A percentile compares a stretch with the other conserved stretches of the same genome.
These are phyloP conservation scores for Linhomoeus sp. DNA, from an alignment of 2,888 invertebrate species.

Conservation along the genomic window DNA sequence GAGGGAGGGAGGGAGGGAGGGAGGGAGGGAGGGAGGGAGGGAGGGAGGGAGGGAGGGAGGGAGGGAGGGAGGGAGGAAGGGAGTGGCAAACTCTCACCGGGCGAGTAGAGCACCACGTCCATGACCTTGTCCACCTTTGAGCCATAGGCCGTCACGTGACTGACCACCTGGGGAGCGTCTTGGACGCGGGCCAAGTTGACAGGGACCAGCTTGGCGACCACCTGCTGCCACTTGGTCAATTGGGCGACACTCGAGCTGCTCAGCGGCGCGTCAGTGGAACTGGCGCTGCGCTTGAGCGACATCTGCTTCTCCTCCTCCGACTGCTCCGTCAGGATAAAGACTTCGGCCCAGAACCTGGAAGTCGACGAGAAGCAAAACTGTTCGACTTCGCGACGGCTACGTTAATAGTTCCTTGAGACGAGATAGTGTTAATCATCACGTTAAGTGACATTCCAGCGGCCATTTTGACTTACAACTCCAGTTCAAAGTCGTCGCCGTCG, in stretches of 20 bases:
- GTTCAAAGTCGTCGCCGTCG: too few relatives aligned
- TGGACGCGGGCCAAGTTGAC: slow-evolving; percentile 94
- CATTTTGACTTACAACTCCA: too few relatives aligned
- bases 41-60: too few relatives aligned
- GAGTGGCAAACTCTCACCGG: slow-evolving; percentile 43
- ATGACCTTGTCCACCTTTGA: slow-evolving; percentile 95
- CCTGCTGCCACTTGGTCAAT: slow-evolving; percentile 84
- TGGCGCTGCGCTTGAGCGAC: not conserved
- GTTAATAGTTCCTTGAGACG: too few relatives aligned
- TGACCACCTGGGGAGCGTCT: slow-evolving; percentile 85
- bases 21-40: too few relatives aligned
- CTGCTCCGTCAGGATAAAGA: slow-evolving; percentile 85
- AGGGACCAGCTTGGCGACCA: slow-evolving; percentile 90
- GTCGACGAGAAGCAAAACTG: too few relatives aligned
- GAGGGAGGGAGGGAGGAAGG: too few relatives aligned
- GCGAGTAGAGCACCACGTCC: slow-evolving; percentile 85
- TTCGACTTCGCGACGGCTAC: too few relatives aligned
- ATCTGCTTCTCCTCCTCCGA: slow-evolving; percentile 22
- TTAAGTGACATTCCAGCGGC: too few relatives aligned
- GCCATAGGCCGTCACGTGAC: slow-evolving; percentile 96
- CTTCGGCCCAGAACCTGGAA: slow-evolving; percentile 78
- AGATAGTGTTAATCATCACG: too few relatives aligned
- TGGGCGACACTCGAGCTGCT: slow-evolving; percentile 35
- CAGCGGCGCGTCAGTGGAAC: not conserved
- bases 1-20: too few relatives aligned